Evolutionary conservation across 2,797 vertebrate species (phyloP), one percentile per base, ranked within the genome.

Genomic region (Onychomys arenicola): DNA sequence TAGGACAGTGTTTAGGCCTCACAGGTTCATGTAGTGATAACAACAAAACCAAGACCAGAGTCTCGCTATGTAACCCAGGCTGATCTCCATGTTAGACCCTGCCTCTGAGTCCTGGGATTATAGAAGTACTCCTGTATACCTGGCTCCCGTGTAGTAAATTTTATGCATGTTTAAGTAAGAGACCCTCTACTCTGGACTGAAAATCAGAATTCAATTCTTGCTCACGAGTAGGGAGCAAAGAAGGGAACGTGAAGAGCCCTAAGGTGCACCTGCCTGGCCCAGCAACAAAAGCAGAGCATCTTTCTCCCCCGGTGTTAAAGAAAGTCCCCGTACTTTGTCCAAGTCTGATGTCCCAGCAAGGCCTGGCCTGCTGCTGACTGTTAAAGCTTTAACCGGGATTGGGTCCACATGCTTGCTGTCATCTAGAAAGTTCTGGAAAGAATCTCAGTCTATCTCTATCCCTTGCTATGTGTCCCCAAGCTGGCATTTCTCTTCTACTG

Each of bases 221-320:
- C 43, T 91, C 59, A n/a, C 80, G 27, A 69, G 17, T 14, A 34
- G 0, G 4, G 14, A 71, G 19, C 0, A 0, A 19, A 57, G 49
- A 52, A 2, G 5, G 61, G 57, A 13, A 34, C 9, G 59, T 13
- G 10, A 13, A 59, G 63, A 69, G 7, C n/a, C 21, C 32, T 21
- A 59, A 40, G 71, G 32, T 7, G 0, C 4, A 7, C 59, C 95
- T 27, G 59, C 17, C 5, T 1, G 32, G 25, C 21, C 63, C 19
- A 1, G 21, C 0, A 3, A 46, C 9, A 4, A 9, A 43, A 75
- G 69, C 49, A 34, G 6, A 69, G 55, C 63, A 46, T n/a, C 77
- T 37, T 52, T 67, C 61, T 92, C n/a, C 4, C 34, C n/a, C 2
- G 13, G 25, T 55, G 12, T 32, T 63, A n/a, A 40, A 67, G 63